Base-by-base conservation (phyloP, 2,113 vertebrate genomes). In the Ciconia boyciana region DNA sequence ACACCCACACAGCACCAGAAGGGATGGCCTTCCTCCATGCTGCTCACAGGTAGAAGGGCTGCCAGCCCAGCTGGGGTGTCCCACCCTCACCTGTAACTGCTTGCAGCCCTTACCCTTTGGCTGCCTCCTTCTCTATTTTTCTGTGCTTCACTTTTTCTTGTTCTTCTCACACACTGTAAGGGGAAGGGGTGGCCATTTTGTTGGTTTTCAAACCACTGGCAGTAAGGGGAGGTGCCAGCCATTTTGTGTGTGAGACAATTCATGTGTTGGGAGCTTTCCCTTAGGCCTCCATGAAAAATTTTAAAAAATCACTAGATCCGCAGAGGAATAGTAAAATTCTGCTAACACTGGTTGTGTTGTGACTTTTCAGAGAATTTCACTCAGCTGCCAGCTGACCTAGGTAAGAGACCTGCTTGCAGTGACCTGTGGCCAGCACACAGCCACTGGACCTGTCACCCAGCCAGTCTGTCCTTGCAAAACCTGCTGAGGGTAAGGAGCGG, bases 381-480 rank as follows among this genome's bases (percentile, higher is more conserved):
- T 41, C 3, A 3, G 21, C 19, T 78, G 41, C 32, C 43, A 91
- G 39, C 41, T 66, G 36, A 68, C 16, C 28, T 41, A 68, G 58
- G 26, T 83, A 21, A 68, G 44, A 61, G 83, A 60, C 32, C 16
- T 61, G 10, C 52, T 39, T 0, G 0, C 32, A 36, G 44, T 51
- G 46, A 57, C 72, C 64, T 52, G n/a, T 49, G 36, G 54, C 77
- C 34, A 51, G 31, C 44, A 49, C 25, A 78, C 72, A 94, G 82
- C 77, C 18, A 7, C 51, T 1, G 0, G 66, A 58, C 44, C 90
- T 96, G 90, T 94, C 90, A 92, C 44, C 13, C 85, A 65, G 94
- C 91, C 93, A 92, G 76, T 84, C 93, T 95, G 93, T 87, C 93
- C 90, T 95, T 90, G 92, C 76, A 94, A 83, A 91, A 89, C 80